Percentiles rank a stretch among this genome's conserved stretches.
These are phyloP conservation scores for Galago senegalensis DNA, from an alignment of 2,797 vertebrate species.

Conservation along the genomic window DNA sequence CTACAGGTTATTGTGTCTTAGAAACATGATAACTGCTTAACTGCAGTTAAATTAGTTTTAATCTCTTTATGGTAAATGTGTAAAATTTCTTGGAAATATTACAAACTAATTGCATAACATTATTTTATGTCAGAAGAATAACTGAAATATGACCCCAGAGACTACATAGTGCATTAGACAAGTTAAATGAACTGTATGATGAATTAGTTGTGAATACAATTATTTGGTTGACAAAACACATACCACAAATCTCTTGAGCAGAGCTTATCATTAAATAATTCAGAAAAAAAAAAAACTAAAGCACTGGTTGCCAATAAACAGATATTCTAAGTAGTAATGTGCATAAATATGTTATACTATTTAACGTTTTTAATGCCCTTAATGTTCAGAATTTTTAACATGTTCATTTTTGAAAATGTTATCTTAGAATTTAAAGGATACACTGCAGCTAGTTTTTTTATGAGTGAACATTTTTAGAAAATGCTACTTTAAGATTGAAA, in stretches of 20 bases:
- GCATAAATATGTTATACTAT: constrained; percentile 39
- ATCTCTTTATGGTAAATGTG: constrained; percentile 89
- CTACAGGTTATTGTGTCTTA: constrained; percentile 81
- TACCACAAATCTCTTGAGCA: constrained; percentile 86
- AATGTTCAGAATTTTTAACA: constrained; percentile 8
- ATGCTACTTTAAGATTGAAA: constrained; percentile 35
- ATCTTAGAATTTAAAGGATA: constrained; percentile 25
- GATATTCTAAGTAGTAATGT: constrained; percentile 44
- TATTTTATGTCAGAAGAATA: constrained; percentile 90
- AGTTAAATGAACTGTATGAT: constrained; percentile 91
- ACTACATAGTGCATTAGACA: constrained; percentile 89
- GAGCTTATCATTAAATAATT: constrained; percentile 76
- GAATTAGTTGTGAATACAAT: constrained; percentile 91
- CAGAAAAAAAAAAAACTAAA: constrained; percentile 64
- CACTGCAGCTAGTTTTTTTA: neutral
- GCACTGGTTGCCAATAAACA: constrained; percentile 34
- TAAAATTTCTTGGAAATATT: constrained; percentile 89
- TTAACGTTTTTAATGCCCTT: constrained; percentile 50
- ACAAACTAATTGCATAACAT: constrained; percentile 89
- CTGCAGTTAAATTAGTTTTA: constrained; percentile 87
- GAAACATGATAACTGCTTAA: constrained; percentile 84
- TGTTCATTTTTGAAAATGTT: constrained; percentile 23
- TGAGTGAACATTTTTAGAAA: constrained; percentile 47
- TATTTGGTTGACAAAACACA: constrained; percentile 89
- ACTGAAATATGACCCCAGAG: constrained; percentile 90